Evolutionary conservation across 2,888 invertebrate species (phyloP).

Genomic region (Drosophila formosana): DNA sequence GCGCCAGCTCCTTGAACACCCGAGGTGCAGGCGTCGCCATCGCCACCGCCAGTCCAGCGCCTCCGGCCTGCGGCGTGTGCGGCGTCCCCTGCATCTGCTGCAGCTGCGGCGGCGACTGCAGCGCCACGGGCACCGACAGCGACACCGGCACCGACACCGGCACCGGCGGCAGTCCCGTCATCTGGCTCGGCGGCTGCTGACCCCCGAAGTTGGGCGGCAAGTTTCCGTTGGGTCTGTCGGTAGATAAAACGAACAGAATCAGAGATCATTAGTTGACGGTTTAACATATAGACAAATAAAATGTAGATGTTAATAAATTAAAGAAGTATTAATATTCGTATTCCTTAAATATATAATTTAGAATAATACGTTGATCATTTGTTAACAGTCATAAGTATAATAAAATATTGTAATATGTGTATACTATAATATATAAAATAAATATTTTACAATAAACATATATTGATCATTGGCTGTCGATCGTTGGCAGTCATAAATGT

Average conservation of each 20-base stretch:
- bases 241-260: conserved; percentile 17
- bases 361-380: too few relatives aligned
- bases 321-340: too few relatives aligned
- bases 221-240: conserved; percentile 86
- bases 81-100: conserved; percentile 54
- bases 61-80: conserved; percentile 54
- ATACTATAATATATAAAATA: too few relatives aligned
- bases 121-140: conserved; percentile 56
- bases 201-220: conserved; percentile 81
- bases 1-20: conserved; percentile 84
- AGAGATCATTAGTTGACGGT: not conserved
- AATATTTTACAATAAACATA: too few relatives aligned
- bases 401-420: too few relatives aligned
- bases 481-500: too few relatives aligned
- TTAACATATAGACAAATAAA: too few relatives aligned
- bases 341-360: too few relatives aligned
- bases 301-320: too few relatives aligned
- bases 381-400: too few relatives aligned
- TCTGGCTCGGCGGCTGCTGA: conserved; percentile 69
- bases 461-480: too few relatives aligned
- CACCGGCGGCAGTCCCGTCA: conserved; percentile 63
- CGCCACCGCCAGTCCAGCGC: conserved; percentile 83
- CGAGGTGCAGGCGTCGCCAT: conserved; percentile 84
- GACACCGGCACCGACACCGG: conserved; percentile 63
- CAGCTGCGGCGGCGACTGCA: conserved; percentile 44